Percentiles rank a stretch among this genome's conserved stretches.
phyloP scores from a whole-genome alignment of 37 sponge, comb jelly and placozoan species.

The Lycopodina hypogea region DNA sequence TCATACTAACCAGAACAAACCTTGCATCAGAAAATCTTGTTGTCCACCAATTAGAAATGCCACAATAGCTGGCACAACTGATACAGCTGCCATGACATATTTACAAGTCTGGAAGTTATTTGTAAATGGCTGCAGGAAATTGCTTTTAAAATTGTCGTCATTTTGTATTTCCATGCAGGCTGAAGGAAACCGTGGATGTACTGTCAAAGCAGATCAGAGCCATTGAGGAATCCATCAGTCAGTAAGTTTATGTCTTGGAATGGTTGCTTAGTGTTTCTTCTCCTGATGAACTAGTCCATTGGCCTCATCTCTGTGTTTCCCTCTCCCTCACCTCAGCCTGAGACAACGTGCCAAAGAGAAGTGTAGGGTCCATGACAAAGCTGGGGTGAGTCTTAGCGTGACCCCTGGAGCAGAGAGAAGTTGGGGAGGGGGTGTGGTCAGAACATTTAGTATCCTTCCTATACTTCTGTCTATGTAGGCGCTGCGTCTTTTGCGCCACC shows the following conservation, averaged over 20 bases:
- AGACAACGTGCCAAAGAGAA: conserved; percentile 10
- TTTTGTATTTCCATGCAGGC: too few relatives aligned
- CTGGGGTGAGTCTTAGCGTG: background rate
- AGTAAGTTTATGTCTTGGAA: background rate
- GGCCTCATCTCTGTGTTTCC: background rate
- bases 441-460: background rate
- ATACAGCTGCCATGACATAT: too few relatives aligned
- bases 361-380: background rate
- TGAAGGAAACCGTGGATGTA: conserved; percentile 23
- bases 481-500: background rate
- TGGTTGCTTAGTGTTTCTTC: too few relatives aligned
- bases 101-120: too few relatives aligned
- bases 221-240: background rate
- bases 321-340: background rate
- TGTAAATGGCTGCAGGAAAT: too few relatives aligned
- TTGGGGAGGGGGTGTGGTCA: too few relatives aligned
- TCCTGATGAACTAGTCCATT: too few relatives aligned
- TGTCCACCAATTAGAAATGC: too few relatives aligned
- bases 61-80: too few relatives aligned
- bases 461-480: conserved; percentile 11
- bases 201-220: conserved; percentile 11
- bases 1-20: too few relatives aligned
- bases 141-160: too few relatives aligned
- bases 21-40: too few relatives aligned
- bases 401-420: background rate